Evolutionary conservation across 2,888 invertebrate genomes (phyloP).

Genomic region (Rhodophaea formosa): DNA sequence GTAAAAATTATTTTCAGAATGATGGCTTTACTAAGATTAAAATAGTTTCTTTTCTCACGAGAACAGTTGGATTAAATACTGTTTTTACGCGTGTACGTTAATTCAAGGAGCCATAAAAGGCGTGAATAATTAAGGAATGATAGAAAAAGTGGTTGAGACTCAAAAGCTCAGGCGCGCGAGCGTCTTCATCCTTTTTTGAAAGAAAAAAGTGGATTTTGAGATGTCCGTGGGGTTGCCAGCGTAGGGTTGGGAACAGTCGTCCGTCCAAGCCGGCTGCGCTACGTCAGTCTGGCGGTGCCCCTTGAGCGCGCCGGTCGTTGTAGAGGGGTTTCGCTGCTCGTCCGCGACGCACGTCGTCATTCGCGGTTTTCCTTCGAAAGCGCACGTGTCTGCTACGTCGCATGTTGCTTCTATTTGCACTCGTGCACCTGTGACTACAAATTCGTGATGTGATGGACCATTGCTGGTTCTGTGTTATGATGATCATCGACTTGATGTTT

Average conservation of each 20-base stretch:
- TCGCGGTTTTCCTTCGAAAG: conserved; percentile 68
- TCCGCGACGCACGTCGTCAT: conserved; percentile 53
- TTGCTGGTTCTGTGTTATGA: conserved; percentile 56
- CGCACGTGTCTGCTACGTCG: conserved; percentile 70
- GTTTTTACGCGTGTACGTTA: conserved; percentile 55
- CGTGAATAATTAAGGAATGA: conserved; percentile 64
- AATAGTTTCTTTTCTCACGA: conserved; percentile 43
- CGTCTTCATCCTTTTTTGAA: conserved; percentile 46
- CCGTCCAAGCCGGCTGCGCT: conserved; percentile 37
- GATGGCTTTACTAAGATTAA: neutral
- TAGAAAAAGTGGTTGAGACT: conserved; percentile 66
- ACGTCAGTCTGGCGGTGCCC: conserved; percentile 71
- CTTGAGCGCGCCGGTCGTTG: conserved; percentile 68
- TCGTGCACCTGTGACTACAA: conserved; percentile 71
- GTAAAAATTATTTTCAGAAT: too few species aligned
- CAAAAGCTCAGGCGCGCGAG: conserved; percentile 44
- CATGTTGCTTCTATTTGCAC: conserved; percentile 53
- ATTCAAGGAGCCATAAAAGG: conserved; percentile 66
- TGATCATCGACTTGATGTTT: conserved; percentile 49
- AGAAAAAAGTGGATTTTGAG: conserved; percentile 44
- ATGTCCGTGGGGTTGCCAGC: conserved; percentile 44
- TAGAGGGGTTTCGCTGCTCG: conserved; percentile 46
- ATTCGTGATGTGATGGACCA: conserved; percentile 74
- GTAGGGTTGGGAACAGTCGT: conserved; percentile 52
- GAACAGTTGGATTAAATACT: conserved; percentile 37